These are phyloP conservation scores for Formica aserva DNA, from an alignment of 2,888 invertebrate species.

Conservation along the genomic window DNA sequence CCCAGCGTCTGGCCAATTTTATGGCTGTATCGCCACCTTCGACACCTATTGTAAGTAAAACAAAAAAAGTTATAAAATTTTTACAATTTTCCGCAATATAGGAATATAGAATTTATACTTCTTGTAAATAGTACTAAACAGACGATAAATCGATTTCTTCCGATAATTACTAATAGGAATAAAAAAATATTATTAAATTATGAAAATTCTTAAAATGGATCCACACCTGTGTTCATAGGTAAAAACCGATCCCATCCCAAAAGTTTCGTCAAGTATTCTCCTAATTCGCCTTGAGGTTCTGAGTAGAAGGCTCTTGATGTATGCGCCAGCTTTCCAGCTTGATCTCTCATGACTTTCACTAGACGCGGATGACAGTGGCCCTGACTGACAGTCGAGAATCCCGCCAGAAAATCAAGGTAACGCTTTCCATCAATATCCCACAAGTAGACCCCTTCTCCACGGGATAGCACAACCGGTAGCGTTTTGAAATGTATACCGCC, in stretches of 20 bases:
- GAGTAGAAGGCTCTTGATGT: constrained; percentile 93
- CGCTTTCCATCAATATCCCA: constrained; percentile 94
- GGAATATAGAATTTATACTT: constrained; percentile 1
- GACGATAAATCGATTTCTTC: background rate
- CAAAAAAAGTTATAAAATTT: background rate
- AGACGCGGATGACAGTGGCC: constrained; percentile 93
- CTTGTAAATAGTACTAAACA: background rate
- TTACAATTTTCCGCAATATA: background rate
- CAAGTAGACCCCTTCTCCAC: constrained; percentile 90
- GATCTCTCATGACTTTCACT: constrained; percentile 88
- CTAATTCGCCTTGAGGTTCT: constrained; percentile 91
- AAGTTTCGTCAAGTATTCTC: constrained; percentile 90
- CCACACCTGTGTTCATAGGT: constrained; percentile 92
- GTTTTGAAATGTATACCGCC: constrained; percentile 92
- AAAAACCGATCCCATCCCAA: constrained; percentile 92
- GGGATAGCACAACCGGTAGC: constrained; percentile 89
- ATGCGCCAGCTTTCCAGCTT: constrained; percentile 89
- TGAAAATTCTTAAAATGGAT: background rate
- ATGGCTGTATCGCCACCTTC: constrained; percentile 93
- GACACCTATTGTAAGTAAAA: constrained; percentile 87
- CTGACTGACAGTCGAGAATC: constrained; percentile 94
- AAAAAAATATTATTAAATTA: constrained; percentile 11
- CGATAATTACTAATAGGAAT: background rate
- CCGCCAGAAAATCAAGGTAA: constrained; percentile 93
- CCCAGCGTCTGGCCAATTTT: constrained; percentile 94